Conservation (phyloP, 2,113 vertebrate genomes). For the Castor canadensis region DNA sequence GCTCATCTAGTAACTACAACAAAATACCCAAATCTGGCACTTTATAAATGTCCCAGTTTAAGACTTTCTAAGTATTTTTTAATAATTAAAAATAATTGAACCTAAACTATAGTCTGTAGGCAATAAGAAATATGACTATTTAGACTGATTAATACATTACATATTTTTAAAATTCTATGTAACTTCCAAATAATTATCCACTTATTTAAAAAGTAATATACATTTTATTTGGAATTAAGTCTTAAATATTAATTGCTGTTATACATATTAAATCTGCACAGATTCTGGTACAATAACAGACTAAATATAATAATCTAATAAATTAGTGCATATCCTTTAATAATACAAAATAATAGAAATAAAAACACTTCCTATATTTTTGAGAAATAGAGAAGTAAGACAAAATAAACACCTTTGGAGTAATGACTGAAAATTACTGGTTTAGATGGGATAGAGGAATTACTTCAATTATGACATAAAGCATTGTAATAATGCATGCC, state of each 20-base stretch:
- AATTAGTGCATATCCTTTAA: conserved; percentile 45
- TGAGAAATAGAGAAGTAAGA: conserved; percentile 62
- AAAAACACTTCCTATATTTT: conserved; percentile 69
- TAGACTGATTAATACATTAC: not conserved
- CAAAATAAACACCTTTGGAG: conserved; percentile 78
- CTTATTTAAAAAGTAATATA: conserved; percentile 6
- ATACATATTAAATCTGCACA: conserved; percentile 3
- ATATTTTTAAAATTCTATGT: conserved; percentile 33
- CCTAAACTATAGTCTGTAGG: conserved; percentile 26
- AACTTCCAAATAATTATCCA: conserved; percentile 53
- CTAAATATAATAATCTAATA: conserved; percentile 60
- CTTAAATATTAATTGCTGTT: conserved; percentile 36
- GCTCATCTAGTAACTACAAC: not conserved
- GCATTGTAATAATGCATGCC: conserved; percentile 73
- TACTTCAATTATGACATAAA: conserved; percentile 80
- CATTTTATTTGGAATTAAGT: not conserved
- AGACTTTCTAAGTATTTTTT: conserved; percentile 41
- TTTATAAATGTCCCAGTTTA: conserved; percentile 16
- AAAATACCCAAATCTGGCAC: conserved; percentile 33
- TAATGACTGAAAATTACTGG: conserved; percentile 79
- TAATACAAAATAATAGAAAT: conserved; percentile 64
- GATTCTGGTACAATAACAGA: conserved; percentile 7
- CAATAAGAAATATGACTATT: conserved; percentile 9
- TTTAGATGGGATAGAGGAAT: conserved; percentile 74
- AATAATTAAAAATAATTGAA: conserved; percentile 50